Percentiles rank a stretch among this genome's conserved stretches.
These are phyloP conservation scores for Drosophila imparisetae DNA, from an alignment of 2,888 invertebrate genomes.

Conservation along the genomic window DNA sequence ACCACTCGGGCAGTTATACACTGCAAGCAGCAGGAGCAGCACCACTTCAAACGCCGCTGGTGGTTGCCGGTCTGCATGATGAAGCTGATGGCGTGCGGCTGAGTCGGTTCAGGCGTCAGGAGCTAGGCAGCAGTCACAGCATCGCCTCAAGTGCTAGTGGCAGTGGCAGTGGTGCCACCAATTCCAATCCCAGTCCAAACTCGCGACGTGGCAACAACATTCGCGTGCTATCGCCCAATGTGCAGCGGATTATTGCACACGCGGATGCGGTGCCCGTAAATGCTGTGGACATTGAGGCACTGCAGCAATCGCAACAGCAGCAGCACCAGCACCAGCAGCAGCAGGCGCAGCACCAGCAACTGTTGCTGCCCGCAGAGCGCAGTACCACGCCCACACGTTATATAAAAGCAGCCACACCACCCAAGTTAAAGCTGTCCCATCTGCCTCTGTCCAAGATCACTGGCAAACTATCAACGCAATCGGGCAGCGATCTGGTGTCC, in stretches of 20 bases:
- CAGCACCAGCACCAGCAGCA: not conserved
- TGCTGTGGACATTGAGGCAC: constrained; percentile 79
- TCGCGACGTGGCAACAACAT: constrained; percentile 80
- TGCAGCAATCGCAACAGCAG: constrained; percentile 69
- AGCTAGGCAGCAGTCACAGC: constrained; percentile 64
- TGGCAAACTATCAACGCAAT: constrained; percentile 82
- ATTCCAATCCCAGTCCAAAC: constrained; percentile 7
- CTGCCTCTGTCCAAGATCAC: constrained; percentile 83
- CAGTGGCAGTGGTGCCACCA: constrained; percentile 13
- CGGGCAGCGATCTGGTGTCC: constrained; percentile 82
- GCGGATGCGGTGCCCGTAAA: constrained; percentile 84
- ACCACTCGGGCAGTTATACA: constrained; percentile 58
- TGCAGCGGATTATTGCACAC: constrained; percentile 86
- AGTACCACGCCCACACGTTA: constrained; percentile 70
- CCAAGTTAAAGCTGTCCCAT: constrained; percentile 79
- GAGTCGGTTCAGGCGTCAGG: constrained; percentile 61
- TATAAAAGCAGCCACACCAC: constrained; percentile 48
- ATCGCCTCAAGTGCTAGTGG: constrained; percentile 55
- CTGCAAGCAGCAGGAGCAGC: constrained; percentile 18
- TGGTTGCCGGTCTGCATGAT: constrained; percentile 66
- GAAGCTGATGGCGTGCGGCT: constrained; percentile 69
- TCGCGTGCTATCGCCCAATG: constrained; percentile 85
- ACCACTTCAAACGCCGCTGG: constrained; percentile 28
- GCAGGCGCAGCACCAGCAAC: constrained; percentile 45
- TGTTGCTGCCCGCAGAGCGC: constrained; percentile 32